Base-by-base conservation (phyloP, 2,888 invertebrate species). In the Podabrus alpinus region DNA sequence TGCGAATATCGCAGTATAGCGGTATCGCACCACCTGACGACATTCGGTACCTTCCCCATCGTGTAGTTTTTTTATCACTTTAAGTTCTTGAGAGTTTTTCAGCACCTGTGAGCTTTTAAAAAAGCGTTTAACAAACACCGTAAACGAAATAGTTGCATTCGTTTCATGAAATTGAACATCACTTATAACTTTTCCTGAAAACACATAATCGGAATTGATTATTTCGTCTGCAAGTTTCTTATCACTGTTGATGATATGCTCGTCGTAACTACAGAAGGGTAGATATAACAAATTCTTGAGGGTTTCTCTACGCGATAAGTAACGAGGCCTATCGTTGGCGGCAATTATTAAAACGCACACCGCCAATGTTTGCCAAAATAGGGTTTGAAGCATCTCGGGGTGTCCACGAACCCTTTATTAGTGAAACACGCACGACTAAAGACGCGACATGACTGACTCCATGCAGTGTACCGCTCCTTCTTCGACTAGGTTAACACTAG, bases 1-100 rank as follows among this genome's bases (percentile, higher is more conserved):
- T 45, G 87, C 83, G 81, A 87, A 87, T 79, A 87, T 87, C 16
- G 86, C 87, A 13, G 86, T 86, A 79, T 86, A 87, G 79, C 86
- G 84, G 73, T 83, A 83, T 73, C 87, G 82, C 72, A 87, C 83
- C 45, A 86, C 83, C 80, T 85, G 86, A 71, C 86, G 81, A 78
- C 87, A 87, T 81, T 83, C 84, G 15, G 83, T 82, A 76, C 87
- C 87, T 81, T 87, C 87, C 79, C 86, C 86, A 11, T 85, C 84
- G 69, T 82, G 82, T 72, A 87, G 79, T 19, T 78, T 82, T 81
- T 87, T 86, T 70, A 83, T 77, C 79, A 87, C 84, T 72, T 82
- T 82, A 80, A 87, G 83, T 77, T 85, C 84, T 67, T 82, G 81
- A 72, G 81, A 81, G 74, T 82, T 83, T 61, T 81, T 80, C 21